Evolutionary conservation across 1,140 invertebrate species (phyloP), one percentile per base, ranked within the genome.

Genomic region (Trypoxylus dichotomus): DNA sequence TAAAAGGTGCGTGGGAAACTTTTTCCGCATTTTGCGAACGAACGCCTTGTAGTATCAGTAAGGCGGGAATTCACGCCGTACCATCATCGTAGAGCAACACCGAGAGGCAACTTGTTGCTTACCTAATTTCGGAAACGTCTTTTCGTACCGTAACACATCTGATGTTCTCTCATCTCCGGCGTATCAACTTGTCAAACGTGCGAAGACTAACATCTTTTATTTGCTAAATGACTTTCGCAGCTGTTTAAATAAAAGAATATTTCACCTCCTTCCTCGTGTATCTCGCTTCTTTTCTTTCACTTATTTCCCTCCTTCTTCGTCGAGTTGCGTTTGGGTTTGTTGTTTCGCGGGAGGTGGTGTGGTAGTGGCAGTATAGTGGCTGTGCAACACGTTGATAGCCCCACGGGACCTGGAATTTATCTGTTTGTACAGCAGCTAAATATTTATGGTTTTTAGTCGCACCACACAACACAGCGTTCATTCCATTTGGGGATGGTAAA

Each of bases 231-330:
- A 73, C 71, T 73, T 73, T 73, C 71, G 71, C 71, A 73, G 71
- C 71, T 73, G 71, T 73, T 73, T 73, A 73, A 73, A 73, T 73
- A 73, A 73, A 73, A 73, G 71, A 73, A 73, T 73, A 73, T 73
- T 73, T 73, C 27, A 37, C 71, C 25, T 73, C 60, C 25, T 63
- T 63, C 25, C 60, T 24, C 60, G 60, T 27, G 13, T 63, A 6
- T 19, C 25, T 63, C 10, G 19, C 1, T 27, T 63, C 60, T 27
- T 24, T 27, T 25, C 21, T 27, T 27, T 63, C 60, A 37, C 10
- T 24, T 19, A 27, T 27, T 24, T 24, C 10, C 24, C 60, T 63
- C 60, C 60, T 0, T 63, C 21, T 63, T 24, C 5, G 13, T 27
- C 60, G 60, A 6, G 5, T 21, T 63, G 10, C 25, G 60, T 13